Base-by-base conservation (phyloP, 2,113 vertebrate genomes). In the Mustela lutreola region DNA sequence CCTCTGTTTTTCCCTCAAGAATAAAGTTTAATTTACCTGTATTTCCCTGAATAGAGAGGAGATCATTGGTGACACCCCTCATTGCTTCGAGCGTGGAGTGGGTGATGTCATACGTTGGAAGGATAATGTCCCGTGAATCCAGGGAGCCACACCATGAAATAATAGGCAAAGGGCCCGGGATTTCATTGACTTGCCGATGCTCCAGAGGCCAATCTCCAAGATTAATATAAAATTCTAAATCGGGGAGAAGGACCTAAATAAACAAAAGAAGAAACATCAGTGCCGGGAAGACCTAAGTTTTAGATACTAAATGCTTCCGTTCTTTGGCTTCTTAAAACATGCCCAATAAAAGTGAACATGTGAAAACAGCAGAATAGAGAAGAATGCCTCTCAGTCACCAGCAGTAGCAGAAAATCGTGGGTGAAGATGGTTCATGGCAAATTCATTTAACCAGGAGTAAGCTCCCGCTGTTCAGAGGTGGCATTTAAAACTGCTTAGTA, bases 161-260 rank as follows among this genome's bases (percentile, higher is more conserved):
- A 79, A 99, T 97, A 10, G 99, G 99, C 22, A 99, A 56, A 5
- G 99, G 99, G 4, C 98, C 98, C 1, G 99, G 99, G 1, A 98
- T 99, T 9, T 99, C 98, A 33, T 99, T 99, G 1, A 95, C 97
- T 15, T 98, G 98, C 86, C 99, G 98, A 14, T 99, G 99, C 97
- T 99, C 99, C 76, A 99, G 97, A 0, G 99, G 99, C 99, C 99
- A 99, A 90, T 99, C 99, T 18, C 99, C 99, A 82, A 99, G 99
- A 45, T 99, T 99, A 90, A 99, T 98, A 98, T 99, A 99, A 97
- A 99, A 99, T 97, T 99, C 99, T 84, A 99, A 98, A 60, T 99
- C 99, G 2, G 99, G 99, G 48, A 99, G 97, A 92, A 0, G 98
- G 92, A 99, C 99, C 99, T 99, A 97, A 90, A 94, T 1, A 24